Evolutionary conservation across 2,113 vertebrate species (phyloP), one percentile per base, ranked within the genome.

Genomic region (Petaurus breviceps): DNA sequence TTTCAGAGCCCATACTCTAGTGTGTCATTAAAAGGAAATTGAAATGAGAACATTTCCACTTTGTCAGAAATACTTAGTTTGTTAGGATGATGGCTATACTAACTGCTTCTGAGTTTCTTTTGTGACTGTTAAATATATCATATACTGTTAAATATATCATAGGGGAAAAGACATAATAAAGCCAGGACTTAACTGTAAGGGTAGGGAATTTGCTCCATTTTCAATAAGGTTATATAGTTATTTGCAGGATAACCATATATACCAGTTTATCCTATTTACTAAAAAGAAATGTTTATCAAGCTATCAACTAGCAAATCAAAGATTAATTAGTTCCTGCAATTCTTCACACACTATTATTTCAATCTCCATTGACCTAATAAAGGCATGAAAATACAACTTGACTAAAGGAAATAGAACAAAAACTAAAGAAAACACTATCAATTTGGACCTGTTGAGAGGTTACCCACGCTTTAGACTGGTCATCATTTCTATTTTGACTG

Each of bases 11-110:
- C 94, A 90, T 97, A 92, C 95, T 98, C 95, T 93, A 98, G 97
- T 95, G 94, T 98, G 96, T 98, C 98, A 98, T 98, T 98, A 98
- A 97, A 97, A 95, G 98, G 95, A 98, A 98, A 98, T 97, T 98
- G 97, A 98, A 98, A 98, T 94, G 92, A 94, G 96, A 98, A 98
- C 94, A 98, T 97, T 98, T 98, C 94, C 95, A 96, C 97, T 97
- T 98, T 97, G 95, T 98, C 97, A 95, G 96, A 97, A 98, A 98
- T 95, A 96, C 68, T 97, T 55, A 47, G 93, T 98, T 97, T 98
- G 97, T 97, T 98, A 98, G 95, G 93, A 91, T 95, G 97, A 95
- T 93, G 94, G 97, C 97, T 95, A 55, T 49, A 94, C 94, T 97
- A 98, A 97, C 92, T 96, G 95, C 96, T 96, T 98, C 95, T 23